phyloP scores from a whole-genome alignment of 92 coral and sea anemone genomes.

The Paramuricea clavata region DNA sequence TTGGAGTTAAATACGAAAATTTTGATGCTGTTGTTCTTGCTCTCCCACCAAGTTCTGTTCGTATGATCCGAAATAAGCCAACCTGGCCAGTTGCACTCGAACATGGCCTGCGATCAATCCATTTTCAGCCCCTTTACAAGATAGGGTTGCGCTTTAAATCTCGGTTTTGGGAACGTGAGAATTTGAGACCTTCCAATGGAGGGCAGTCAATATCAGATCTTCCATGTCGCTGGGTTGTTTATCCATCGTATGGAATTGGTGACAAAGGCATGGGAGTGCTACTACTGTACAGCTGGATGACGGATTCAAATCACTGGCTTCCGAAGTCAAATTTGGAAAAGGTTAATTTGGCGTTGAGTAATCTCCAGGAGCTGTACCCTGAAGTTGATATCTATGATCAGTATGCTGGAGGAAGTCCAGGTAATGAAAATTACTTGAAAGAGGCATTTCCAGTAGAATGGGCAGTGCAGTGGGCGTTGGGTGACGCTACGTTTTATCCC shows the following conservation, averaged over 20 bases:
- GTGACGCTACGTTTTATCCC: conserved; percentile 18
- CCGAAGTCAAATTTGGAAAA: conserved; percentile 5
- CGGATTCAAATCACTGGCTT: conserved; percentile 16
- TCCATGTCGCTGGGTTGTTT: conserved; percentile 16
- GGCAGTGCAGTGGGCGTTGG: conserved; percentile 4
- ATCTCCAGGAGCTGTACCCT: background rate
- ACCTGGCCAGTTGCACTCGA: background rate
- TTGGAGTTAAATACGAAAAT: background rate
- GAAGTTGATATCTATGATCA: background rate
- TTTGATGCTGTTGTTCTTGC: background rate
- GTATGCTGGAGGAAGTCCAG: background rate
- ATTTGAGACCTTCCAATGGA: background rate
- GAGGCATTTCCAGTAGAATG: conserved; percentile 15
- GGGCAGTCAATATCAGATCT: conserved; percentile 7
- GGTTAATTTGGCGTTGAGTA: background rate
- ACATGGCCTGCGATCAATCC: background rate
- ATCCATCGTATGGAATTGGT: conserved; percentile 10
- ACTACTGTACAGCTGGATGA: conserved; percentile 20
- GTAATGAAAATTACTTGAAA: background rate
- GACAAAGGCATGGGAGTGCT: background rate
- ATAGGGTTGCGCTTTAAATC: conserved; percentile 8
- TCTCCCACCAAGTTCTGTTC: background rate
- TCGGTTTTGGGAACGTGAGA: background rate
- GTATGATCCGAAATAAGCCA: conserved; percentile 1
- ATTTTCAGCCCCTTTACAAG: conserved; percentile 4